Percentiles rank a stretch among this genome's conserved stretches.
These are phyloP conservation scores for Aldrovandia affinis DNA, from an alignment of 2,797 vertebrate species.

Conservation along the genomic window DNA sequence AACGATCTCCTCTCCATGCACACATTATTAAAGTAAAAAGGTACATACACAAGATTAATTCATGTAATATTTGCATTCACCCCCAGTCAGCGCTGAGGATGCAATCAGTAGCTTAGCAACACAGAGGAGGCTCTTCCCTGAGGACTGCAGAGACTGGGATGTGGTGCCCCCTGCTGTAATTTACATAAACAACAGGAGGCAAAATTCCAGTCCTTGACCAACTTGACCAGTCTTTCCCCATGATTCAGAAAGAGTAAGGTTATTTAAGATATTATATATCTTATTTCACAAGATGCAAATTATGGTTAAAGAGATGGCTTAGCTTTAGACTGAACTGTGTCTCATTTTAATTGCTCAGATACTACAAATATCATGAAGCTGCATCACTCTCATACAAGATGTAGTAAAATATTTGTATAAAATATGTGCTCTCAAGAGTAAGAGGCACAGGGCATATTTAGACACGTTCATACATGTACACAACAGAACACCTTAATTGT, in stretches of 20 bases:
- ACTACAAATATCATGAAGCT: constrained; percentile 7
- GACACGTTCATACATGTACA: constrained; percentile 20
- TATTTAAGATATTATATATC: neutral
- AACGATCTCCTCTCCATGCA: constrained; percentile 24
- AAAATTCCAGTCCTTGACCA: constrained; percentile 60
- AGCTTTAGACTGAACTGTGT: constrained; percentile 3
- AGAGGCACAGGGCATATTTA: constrained; percentile 9
- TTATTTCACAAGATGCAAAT: neutral
- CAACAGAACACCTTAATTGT: constrained; percentile 16
- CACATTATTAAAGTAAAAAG: constrained; percentile 67
- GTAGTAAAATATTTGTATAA: constrained; percentile 20
- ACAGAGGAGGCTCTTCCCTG: constrained; percentile 80
- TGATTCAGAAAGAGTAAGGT: constrained; percentile 22
- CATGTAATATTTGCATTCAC: constrained; percentile 76
- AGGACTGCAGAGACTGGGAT: constrained; percentile 68
- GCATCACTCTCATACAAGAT: constrained; percentile 6
- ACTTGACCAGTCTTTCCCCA: constrained; percentile 79
- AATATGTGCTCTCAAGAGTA: constrained; percentile 5
- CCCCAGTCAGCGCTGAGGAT: constrained; percentile 79
- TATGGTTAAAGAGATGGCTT: neutral
- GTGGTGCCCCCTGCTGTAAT: constrained; percentile 56
- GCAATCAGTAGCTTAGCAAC: constrained; percentile 80
- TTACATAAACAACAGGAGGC: constrained; percentile 53
- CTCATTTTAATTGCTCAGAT: constrained; percentile 17
- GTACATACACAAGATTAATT: constrained; percentile 79